These are phyloP conservation scores for Rhingia campestris DNA, from an alignment of 2,888 invertebrate species.

Conservation along the genomic window DNA sequence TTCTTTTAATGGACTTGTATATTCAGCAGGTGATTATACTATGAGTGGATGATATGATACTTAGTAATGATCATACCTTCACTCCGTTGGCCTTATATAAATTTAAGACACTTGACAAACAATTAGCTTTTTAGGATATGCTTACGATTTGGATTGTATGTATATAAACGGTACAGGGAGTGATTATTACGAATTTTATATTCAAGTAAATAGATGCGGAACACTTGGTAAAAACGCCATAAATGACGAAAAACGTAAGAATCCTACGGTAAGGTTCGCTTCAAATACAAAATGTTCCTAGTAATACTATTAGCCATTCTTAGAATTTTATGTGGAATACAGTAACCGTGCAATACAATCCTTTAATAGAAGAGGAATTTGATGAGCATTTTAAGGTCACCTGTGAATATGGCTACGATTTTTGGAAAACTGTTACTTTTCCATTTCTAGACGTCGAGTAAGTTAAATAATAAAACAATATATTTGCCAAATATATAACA, in stretches of 20 bases:
- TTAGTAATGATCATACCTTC: no score
- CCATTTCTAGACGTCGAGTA: constrained; percentile 97
- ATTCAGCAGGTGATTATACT: constrained; percentile 89
- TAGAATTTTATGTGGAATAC: constrained; percentile 98
- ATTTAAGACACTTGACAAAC: no score
- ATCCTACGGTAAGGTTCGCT: constrained; percentile 89
- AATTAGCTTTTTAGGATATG: constrained; percentile 87
- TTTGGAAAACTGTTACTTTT: constrained; percentile 98
- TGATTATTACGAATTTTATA: constrained; percentile 96
- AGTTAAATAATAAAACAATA: constrained; percentile 81
- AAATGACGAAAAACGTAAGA: constrained; percentile 92
- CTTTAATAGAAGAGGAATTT: constrained; percentile 95
- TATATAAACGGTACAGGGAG: constrained; percentile 96
- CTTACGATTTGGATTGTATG: constrained; percentile 96
- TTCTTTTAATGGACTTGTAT: constrained; percentile 93
- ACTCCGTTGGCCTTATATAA: no score
- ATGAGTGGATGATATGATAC: no score
- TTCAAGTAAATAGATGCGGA: constrained; percentile 95
- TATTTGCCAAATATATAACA: not conserved
- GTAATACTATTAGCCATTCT: constrained; percentile 43
- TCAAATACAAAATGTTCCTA: not conserved
- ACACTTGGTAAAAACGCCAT: constrained; percentile 94
- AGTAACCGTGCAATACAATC: constrained; percentile 96
- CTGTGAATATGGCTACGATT: constrained; percentile 97
- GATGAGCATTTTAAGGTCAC: constrained; percentile 98